Evolutionary conservation across 2,888 invertebrate genomes (phyloP), one percentile per base, ranked within the genome.

Genomic region (Drosophila pseudotakahashii): DNA sequence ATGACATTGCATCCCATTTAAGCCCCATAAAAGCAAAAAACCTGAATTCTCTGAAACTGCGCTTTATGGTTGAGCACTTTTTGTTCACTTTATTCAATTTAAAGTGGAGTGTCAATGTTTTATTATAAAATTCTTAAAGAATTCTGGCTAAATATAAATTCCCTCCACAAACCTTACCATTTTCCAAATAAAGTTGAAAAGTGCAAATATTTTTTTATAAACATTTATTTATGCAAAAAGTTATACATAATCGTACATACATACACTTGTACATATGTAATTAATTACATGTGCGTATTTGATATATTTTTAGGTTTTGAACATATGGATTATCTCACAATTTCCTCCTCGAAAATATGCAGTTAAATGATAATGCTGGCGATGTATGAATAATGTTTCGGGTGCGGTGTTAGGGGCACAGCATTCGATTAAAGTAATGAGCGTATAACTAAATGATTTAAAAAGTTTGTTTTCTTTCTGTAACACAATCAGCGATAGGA

Each of bases 211-310:
- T 59, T 68, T 74, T 63, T 75, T 86, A 80, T 75, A 78, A 89
- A 86, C 86, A 82, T 86, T 85, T 86, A 89, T 88, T 87, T 82
- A 73, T 77, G 80, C 71, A 85, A 88, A 84, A 85, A 81, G 83
- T 81, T 85, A 68, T 58, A 59, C 51, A 73, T 71, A 67, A 26
- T 60, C 52, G 54, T 63, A 54, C 70, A 60, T 74, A 60, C 54
- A 47, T 54, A 44, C 34, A 16, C 32, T 48, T 13, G 16, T 64
- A 52, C 32, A 54, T 57, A 62, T 63, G 53, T 60, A 19, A 34
- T 48, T 67, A 68, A 54, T 48, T 64, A 64, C 64, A 52, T 30
- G 45, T 66, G 64, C 39, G 39, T 52, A 39, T 16, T 67, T 19
- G 11, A 51, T 64, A 26, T 66, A 52, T 51, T 32, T 34, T 16